Conservation (phyloP, 1,140 invertebrate species). For the Drosophila fuyamai region DNA sequence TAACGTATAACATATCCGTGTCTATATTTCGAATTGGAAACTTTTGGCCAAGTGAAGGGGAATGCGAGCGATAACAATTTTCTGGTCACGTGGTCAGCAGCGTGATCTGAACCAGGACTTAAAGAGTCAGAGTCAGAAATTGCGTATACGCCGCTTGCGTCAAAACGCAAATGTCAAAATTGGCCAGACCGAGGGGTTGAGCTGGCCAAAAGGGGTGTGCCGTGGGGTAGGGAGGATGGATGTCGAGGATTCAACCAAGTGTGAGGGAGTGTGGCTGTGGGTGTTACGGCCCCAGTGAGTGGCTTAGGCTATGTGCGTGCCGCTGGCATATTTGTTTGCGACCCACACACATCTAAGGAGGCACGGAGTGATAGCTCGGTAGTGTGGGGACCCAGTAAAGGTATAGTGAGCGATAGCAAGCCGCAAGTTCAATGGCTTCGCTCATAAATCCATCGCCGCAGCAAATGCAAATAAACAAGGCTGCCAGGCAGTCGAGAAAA, state of each 20-base stretch:
- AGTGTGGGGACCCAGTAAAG: background rate
- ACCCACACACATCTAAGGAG: constrained; percentile 12
- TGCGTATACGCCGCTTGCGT: constrained; percentile 69
- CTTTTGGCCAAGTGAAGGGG: constrained; percentile 27
- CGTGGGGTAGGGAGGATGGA: background rate
- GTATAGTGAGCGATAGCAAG: constrained; percentile 12
- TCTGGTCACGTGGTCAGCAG: constrained; percentile 36
- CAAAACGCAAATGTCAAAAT: constrained; percentile 55
- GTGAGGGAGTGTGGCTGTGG: constrained; percentile 3
- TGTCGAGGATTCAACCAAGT: constrained; percentile 5
- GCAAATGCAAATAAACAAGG: constrained; percentile 76
- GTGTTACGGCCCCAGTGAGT: constrained; percentile 19
- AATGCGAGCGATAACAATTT: constrained; percentile 20
- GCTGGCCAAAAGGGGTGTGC: constrained; percentile 2
- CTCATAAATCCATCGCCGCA: constrained; percentile 71
- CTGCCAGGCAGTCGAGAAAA: constrained; percentile 14
- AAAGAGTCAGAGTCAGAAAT: constrained; percentile 49
- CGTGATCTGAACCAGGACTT: constrained; percentile 22
- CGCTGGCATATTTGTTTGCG: constrained; percentile 68
- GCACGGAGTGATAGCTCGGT: constrained; percentile 3
- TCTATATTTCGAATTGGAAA: constrained; percentile 35
- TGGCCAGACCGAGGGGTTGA: constrained; percentile 9
- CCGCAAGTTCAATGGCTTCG: constrained; percentile 64
- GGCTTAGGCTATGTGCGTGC: constrained; percentile 56
- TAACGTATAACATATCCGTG: constrained; percentile 4